Evolutionary conservation across 2,797 vertebrate genomes (phyloP), one percentile per base, ranked within the genome.

Genomic region (Gallinago solitaria): DNA sequence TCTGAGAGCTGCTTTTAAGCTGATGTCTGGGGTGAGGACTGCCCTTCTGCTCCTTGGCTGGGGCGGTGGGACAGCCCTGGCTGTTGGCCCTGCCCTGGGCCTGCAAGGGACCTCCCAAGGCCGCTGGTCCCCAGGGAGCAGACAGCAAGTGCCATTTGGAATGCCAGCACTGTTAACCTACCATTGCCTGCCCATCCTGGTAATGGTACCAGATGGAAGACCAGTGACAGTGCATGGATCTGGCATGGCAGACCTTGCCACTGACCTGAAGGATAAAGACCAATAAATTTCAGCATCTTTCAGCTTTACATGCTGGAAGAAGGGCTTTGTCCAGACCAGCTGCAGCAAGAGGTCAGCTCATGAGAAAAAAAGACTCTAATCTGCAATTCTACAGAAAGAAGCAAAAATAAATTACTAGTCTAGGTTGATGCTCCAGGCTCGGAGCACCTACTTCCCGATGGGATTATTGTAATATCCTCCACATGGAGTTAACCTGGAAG

Each of bases 181-280:
- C 19, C 0, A 0, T 9, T 74, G 23, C n/a, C 9, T 2, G 2
- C 15, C 48, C 87, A 33, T 23, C 0, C 2, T 48, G 6, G 14
- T 30, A 43, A 20, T 2, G 7, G 9, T 27, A 33, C 9, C 6
- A 16, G 41, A 1, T 69, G 67, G 27, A 79, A 92, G 43, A 21
- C 8, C 23, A 60, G 16, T 1, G 1, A 27, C 37, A 69, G 10
- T 30, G 35, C n/a, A 10, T 18, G 30, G 15, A 25, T 71, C 41
- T 53, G 41, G 20, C 35, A 71, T 53, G 41, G 18, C n/a, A 68
- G 23, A 83, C 27, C 24, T 83, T 59, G 21, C 43, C 17, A 18
- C 5, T 39, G 33, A 37, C 19, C 28, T 32, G 30, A 60, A 30
- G 0, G 6, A 23, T 27, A n/a, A 75, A 41, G 15, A 43, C 9